These are phyloP conservation scores for Echinometra lucunter DNA, from an alignment of 53 echinoderm and acorn worm genomes.

Conservation along the genomic window DNA sequence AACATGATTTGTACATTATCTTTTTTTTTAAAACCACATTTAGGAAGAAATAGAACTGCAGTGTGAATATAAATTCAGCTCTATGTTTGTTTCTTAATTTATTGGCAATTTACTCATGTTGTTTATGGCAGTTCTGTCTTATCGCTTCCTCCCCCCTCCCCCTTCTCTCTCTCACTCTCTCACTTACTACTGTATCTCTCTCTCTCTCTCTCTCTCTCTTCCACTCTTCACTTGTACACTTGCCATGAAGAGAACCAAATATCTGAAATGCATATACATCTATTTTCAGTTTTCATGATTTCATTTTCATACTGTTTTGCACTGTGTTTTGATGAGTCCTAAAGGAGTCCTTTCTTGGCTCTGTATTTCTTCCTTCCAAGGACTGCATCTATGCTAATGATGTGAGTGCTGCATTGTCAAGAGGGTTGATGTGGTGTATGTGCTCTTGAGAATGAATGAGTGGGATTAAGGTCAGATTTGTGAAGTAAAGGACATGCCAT, in stretches of 20 bases:
- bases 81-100: too few relatives aligned
- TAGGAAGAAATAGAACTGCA: background rate
- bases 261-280: background rate
- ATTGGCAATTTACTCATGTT: background rate
- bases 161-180: too few relatives aligned
- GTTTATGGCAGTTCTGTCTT: too few relatives aligned
- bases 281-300: background rate
- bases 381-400: background rate
- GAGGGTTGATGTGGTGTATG: slow-evolving; percentile 9
- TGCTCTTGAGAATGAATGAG: background rate
- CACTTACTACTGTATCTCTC: too few relatives aligned
- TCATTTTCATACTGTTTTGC: background rate
- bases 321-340: too few relatives aligned
- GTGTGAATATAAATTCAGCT: background rate
- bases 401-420: background rate
- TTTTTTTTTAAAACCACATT: background rate
- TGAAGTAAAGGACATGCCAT: background rate
- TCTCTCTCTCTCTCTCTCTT: too few relatives aligned
- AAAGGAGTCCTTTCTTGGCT: too few relatives aligned
- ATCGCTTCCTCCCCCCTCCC: too few relatives aligned
- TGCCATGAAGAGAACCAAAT: background rate
- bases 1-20: background rate
- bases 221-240: too few relatives aligned
- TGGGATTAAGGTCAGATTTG: background rate
- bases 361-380: background rate